Evolutionary conservation across 2,113 vertebrate genomes (phyloP).

Genomic region (Mobula birostris): DNA sequence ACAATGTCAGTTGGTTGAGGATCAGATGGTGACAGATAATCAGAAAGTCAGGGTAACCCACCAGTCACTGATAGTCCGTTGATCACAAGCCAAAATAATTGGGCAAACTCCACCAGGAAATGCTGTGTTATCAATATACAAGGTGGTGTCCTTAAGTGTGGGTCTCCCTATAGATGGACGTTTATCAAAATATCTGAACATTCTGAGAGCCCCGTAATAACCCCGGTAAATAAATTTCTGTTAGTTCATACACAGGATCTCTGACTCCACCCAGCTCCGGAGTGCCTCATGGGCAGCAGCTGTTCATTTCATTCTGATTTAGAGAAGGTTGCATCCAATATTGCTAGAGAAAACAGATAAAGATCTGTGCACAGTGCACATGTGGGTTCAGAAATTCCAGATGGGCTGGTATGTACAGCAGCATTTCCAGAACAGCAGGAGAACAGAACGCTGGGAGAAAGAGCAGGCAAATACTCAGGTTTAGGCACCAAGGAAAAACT

Average conservation of each 20-base stretch:
- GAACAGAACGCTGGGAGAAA: neutral
- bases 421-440: neutral
- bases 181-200: neutral
- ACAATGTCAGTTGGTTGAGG: no score
- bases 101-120: neutral
- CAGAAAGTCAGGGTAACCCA: no score
- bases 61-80: no score
- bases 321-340: neutral
- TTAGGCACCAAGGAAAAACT: neutral
- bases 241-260: neutral
- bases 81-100: neutral
- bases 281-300: neutral
- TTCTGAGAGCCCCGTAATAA: neutral
- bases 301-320: neutral
- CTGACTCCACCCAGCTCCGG: neutral
- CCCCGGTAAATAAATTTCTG: neutral
- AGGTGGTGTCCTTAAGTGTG: neutral
- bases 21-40: no score
- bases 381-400: slow-evolving; percentile 17
- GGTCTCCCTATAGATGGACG: neutral
- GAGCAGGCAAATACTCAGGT: neutral
- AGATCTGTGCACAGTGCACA: neutral
- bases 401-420: neutral
- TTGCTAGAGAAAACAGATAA: neutral
- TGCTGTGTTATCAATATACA: neutral